Percentiles rank a stretch among this genome's conserved stretches.
Evolutionary conservation across 2,888 invertebrate species (phyloP).

Genomic region (Altica lythri): DNA sequence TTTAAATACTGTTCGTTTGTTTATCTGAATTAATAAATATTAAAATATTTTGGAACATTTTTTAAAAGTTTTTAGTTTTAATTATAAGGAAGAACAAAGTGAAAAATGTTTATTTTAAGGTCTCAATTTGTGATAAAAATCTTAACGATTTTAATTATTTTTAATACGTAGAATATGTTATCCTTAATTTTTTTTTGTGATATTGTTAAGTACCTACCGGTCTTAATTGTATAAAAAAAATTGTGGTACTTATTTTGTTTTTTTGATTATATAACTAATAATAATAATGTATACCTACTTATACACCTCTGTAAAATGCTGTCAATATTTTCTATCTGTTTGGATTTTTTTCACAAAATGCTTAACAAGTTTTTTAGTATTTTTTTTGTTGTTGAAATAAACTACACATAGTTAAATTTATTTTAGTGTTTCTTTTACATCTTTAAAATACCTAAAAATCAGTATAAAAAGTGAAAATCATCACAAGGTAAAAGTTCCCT

Average conservation of each 20-base stretch:
- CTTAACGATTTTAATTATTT: neutral
- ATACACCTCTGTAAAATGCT: too few relatives aligned
- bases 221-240: neutral
- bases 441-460: neutral
- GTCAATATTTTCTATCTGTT: neutral
- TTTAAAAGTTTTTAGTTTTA: too few relatives aligned
- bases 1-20: too few relatives aligned
- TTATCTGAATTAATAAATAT: too few relatives aligned
- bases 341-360: slow-evolving; percentile 3
- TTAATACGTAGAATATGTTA: neutral
- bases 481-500: too few relatives aligned
- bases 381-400: neutral
- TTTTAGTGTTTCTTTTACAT: too few relatives aligned
- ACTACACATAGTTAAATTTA: neutral
- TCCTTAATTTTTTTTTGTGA: neutral
- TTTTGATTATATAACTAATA: too few relatives aligned
- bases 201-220: too few relatives aligned
- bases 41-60: too few relatives aligned
- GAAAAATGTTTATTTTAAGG: neutral
- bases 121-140: slow-evolving; percentile 2
- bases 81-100: too few relatives aligned
- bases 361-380: neutral
- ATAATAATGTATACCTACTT: too few relatives aligned
- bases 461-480: neutral
- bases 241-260: neutral